Evolutionary conservation across 1,140 invertebrate genomes (phyloP).

Genomic region (Scaptomyza hsui): DNA sequence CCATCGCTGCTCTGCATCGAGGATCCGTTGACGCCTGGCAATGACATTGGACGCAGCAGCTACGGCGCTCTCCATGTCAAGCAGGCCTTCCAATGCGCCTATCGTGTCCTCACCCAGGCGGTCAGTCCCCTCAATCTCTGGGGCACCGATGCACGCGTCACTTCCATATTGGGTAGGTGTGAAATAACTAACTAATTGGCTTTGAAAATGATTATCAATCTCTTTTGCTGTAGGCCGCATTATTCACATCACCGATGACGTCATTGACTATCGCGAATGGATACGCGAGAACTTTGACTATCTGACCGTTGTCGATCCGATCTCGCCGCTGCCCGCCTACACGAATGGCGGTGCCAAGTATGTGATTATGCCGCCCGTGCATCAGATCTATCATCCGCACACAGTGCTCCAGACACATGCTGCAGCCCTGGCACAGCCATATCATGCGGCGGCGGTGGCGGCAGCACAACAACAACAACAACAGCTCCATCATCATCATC

Average conservation of each 20-base stretch:
- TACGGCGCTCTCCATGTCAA: constrained; percentile 96
- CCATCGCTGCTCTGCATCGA: constrained; percentile 98
- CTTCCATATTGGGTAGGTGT: constrained; percentile 78
- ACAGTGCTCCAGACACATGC: constrained; percentile 55
- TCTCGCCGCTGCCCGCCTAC: constrained; percentile 64
- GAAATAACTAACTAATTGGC: no score
- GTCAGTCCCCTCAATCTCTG: constrained; percentile 88
- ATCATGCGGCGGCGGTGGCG: constrained; percentile 40
- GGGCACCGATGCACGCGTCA: constrained; percentile 85
- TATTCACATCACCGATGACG: constrained; percentile 96
- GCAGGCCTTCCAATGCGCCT: constrained; percentile 98
- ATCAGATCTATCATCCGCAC: constrained; percentile 68
- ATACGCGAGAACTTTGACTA: constrained; percentile 86
- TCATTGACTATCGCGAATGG: constrained; percentile 94
- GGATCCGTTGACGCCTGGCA: constrained; percentile 97
- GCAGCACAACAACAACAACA: constrained; percentile 38
- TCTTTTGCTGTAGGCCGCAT: constrained; percentile 91
- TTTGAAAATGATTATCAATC: no score
- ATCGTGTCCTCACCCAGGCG: constrained; percentile 92
- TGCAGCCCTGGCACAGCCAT: constrained; percentile 53
- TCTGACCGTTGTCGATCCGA: constrained; percentile 62
- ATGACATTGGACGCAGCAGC: constrained; percentile 98
- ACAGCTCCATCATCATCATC: constrained; percentile 37
- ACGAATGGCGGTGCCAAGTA: constrained; percentile 65
- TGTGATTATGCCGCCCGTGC: constrained; percentile 65